Evolutionary conservation across 2,888 invertebrate species (phyloP).

Genomic region (Hybos culiciformis): DNA sequence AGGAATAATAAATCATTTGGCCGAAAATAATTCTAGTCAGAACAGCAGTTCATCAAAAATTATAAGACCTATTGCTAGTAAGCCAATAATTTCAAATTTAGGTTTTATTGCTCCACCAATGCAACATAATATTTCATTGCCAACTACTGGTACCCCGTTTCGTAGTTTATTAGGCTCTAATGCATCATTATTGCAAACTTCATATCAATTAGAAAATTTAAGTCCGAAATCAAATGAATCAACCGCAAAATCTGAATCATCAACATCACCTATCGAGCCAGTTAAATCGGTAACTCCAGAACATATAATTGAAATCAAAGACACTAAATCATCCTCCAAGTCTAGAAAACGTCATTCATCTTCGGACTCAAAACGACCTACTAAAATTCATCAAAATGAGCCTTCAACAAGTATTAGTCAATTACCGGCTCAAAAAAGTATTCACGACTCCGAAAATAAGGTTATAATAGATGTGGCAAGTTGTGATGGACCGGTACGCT

Average conservation of each 20-base stretch:
- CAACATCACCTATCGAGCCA: constrained; percentile 8
- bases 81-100: constrained; percentile 28
- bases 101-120: constrained; percentile 29
- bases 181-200: constrained; percentile 2
- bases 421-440: constrained; percentile 1
- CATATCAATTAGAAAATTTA: background rate
- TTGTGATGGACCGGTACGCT: constrained; percentile 80
- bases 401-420: constrained; percentile 10
- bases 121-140: constrained; percentile 18
- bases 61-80: constrained; percentile 44
- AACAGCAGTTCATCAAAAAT: constrained; percentile 26
- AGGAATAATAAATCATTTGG: constrained; percentile 12
- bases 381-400: constrained; percentile 9
- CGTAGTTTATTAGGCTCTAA: constrained; percentile 14
- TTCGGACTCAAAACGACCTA: background rate
- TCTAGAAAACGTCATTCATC: constrained; percentile 5
- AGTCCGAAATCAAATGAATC: background rate
- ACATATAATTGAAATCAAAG: too few species aligned
- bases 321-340: constrained; percentile 1
- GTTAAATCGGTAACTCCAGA: background rate
- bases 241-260: background rate
- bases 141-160: constrained; percentile 20
- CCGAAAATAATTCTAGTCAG: constrained; percentile 2
- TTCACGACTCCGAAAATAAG: constrained; percentile 26
- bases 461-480: constrained; percentile 76